Conservation (phyloP, 2,113 vertebrate genomes). For the Saiga tatarica region DNA sequence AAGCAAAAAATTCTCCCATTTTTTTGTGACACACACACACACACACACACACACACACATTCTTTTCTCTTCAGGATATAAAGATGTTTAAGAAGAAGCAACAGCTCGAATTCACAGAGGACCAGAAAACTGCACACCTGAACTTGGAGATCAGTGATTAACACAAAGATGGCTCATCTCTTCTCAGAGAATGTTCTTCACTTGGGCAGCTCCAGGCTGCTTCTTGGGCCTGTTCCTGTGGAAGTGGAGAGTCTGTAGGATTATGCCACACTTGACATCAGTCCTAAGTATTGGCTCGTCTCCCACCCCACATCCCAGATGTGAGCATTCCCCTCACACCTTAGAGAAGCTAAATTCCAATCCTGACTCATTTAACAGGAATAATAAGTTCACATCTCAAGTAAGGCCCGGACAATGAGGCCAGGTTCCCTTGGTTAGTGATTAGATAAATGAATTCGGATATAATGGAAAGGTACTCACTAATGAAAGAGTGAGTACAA, state of each 20-base stretch:
- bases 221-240: neutral
- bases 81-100: neutral
- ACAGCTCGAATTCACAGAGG: neutral
- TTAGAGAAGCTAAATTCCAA: neutral
- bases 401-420: neutral
- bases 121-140: neutral
- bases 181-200: neutral
- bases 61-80: neutral
- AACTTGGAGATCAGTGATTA: neutral
- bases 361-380: neutral
- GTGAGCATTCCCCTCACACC: neutral
- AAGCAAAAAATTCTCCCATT: neutral
- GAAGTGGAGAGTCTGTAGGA: neutral
- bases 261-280: neutral
- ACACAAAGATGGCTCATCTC: neutral
- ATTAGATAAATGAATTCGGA: fast-evolving
- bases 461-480: too few species aligned
- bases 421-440: too few species aligned
- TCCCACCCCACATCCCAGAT: neutral
- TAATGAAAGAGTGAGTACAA: neutral
- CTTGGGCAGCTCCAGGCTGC: neutral
- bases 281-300: neutral
- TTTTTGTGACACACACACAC: neutral
- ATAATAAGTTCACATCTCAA: neutral
- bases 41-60: neutral